A percentile compares a stretch with the other conserved stretches of the same genome.
phyloP scores from a whole-genome alignment of 2,113 vertebrate species.

The Cyrtonyx montezumae region DNA sequence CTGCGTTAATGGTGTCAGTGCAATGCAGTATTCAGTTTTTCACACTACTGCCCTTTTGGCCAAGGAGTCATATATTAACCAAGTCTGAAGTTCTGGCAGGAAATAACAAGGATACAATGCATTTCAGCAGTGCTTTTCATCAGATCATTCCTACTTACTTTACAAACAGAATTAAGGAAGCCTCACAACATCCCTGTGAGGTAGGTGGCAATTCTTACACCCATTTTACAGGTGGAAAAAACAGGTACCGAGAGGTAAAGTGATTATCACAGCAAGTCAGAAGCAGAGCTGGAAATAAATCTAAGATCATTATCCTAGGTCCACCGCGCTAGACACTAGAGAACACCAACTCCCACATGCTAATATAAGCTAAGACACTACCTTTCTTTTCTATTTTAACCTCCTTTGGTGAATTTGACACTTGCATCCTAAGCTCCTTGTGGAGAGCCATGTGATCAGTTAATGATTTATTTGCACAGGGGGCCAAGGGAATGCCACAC shows the following conservation, averaged over 20 bases:
- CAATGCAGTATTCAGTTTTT: neutral
- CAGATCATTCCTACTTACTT: conserved; percentile 69
- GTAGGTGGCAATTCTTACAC: conserved; percentile 63
- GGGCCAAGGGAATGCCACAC: neutral
- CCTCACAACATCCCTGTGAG: conserved; percentile 71
- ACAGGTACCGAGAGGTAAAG: conserved; percentile 60
- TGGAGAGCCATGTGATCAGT: conserved; percentile 17
- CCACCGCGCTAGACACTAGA: conserved; percentile 62
- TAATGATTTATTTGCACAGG: conserved; percentile 4
- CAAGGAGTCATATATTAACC: neutral
- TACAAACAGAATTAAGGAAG: conserved; percentile 62
- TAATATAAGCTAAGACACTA: conserved; percentile 64
- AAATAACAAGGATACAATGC: conserved; percentile 65
- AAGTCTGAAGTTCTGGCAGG: conserved; percentile 36
- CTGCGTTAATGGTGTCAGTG: neutral
- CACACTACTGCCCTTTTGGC: neutral
- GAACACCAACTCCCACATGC: conserved; percentile 61
- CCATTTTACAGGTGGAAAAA: conserved; percentile 67
- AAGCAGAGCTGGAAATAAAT: conserved; percentile 62
- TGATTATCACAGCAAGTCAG: conserved; percentile 62
- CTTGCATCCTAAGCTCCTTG: conserved; percentile 31
- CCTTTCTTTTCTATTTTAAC: conserved; percentile 52
- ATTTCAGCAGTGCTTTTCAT: conserved; percentile 69
- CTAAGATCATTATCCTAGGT: conserved; percentile 49
- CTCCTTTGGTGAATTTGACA: conserved; percentile 37